Evolutionary conservation across 2,888 invertebrate species (phyloP).

Genomic region (Choristoneura rosaceana): DNA sequence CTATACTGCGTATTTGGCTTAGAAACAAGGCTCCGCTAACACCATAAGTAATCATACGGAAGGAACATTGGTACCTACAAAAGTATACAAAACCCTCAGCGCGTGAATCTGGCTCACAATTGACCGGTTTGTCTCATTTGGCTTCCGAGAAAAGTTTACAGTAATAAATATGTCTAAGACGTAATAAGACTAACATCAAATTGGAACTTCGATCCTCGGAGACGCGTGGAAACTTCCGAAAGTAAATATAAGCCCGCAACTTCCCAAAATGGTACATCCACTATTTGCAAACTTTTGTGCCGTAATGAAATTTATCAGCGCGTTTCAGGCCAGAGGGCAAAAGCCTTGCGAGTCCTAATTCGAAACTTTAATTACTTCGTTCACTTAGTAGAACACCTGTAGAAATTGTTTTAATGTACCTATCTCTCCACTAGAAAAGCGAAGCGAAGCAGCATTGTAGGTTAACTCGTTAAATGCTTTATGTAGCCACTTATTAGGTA

Average conservation of each 20-base stretch:
- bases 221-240: conserved; percentile 46
- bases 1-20: too few relatives aligned
- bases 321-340: conserved; percentile 25
- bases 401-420: conserved; percentile 8
- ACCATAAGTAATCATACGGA: too few relatives aligned
- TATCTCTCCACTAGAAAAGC: not conserved
- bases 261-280: conserved; percentile 42
- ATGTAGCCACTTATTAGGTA: too few relatives aligned
- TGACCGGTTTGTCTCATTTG: too few relatives aligned
- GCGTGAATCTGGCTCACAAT: not conserved
- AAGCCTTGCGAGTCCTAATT: conserved; percentile 17
- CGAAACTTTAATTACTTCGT: conserved; percentile 31
- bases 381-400: conserved; percentile 15
- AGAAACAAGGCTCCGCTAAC: too few relatives aligned
- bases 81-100: too few relatives aligned
- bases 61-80: too few relatives aligned
- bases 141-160: not conserved
- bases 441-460: not conserved
- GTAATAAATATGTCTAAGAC: conserved; percentile 39
- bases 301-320: conserved; percentile 31
- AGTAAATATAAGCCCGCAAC: conserved; percentile 46
- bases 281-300: conserved; percentile 32
- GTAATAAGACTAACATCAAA: conserved; percentile 45
- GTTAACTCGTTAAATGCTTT: not conserved
- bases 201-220: conserved; percentile 49